Evolutionary conservation across 2,797 vertebrate species (phyloP), one percentile per base, ranked within the genome.

Genomic region (Myotis pilosus): DNA sequence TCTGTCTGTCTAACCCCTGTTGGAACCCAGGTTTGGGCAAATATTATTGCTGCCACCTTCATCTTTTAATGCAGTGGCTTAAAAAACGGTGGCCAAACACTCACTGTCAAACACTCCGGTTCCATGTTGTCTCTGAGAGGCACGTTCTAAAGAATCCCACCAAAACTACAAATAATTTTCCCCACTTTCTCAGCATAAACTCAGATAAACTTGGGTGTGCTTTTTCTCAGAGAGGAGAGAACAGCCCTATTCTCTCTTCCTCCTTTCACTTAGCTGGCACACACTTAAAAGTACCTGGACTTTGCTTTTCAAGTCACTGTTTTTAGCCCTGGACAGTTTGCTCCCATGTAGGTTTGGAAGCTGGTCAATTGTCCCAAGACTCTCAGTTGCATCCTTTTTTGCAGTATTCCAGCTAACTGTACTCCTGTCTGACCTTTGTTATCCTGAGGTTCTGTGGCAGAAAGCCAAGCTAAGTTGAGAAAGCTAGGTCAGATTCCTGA

Each of bases 1-100:
- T 80, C 69, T 53, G 81, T 94, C 87, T 96, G 96, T 97, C 89
- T 96, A 85, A 95, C 69, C n/a, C 55, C 68, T 49, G 75, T 94
- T 96, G 94, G 93, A 96, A 95, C 90, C 78, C 76, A 93, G 69
- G 51, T 92, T 92, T 97, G 74, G 69, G 57, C 89, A 97, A 97
- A 97, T 96, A 97, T 97, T 97, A 97, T 95, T 97, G 92, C 96
- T 97, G 91, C 94, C 95, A 95, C 95, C 95, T 96, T 96, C 74
- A 74, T 95, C 96, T 96, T 89, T 96, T 96, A 96, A 95, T 84
- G 89, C 44, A 16, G 79, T 80, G 28, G 62, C 92, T 96, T 96
- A 78, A 94, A 80, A 97, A 90, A 78, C 3, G 1, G 74, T 41
- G 49, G 76, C 51, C 74, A 36, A 78, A 78, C 72, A 33, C 47